These are phyloP conservation scores for Spinibarbus caldwelli DNA, from an alignment of 2,797 vertebrate species.

Conservation along the genomic window DNA sequence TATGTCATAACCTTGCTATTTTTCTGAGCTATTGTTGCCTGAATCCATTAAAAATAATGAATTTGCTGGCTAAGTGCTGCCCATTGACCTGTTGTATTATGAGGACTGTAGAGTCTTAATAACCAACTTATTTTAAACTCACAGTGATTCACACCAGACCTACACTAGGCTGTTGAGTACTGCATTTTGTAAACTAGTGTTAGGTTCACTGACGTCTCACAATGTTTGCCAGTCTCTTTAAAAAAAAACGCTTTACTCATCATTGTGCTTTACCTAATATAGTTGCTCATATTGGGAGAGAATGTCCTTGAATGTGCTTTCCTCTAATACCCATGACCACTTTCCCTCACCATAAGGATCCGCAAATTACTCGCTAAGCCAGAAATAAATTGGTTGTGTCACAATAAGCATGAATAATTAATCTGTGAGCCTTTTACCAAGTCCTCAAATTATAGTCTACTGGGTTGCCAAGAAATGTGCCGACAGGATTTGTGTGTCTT, in stretches of 20 bases:
- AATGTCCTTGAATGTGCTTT: slow-evolving; percentile 50
- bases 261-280: background rate
- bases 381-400: slow-evolving; percentile 73
- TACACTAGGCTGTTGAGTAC: too few species aligned
- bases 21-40: background rate
- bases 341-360: slow-evolving; percentile 60
- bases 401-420: slow-evolving; percentile 79
- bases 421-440: slow-evolving; percentile 70
- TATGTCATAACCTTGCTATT: background rate
- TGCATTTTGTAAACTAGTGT: background rate
- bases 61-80: background rate
- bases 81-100: background rate
- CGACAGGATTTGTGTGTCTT: background rate
- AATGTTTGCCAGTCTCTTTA: background rate
- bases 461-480: slow-evolving; percentile 36
- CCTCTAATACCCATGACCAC: slow-evolving; percentile 57
- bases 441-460: slow-evolving; percentile 72
- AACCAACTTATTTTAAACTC: background rate
- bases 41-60: background rate
- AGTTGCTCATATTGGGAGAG: background rate
- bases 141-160: background rate
- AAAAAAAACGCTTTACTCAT: background rate
- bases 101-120: background rate
- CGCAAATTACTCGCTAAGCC: slow-evolving; percentile 68
- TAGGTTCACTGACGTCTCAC: background rate